phyloP scores from a whole-genome alignment of 2,888 invertebrate genomes.

The Ectemnius continuus region DNA sequence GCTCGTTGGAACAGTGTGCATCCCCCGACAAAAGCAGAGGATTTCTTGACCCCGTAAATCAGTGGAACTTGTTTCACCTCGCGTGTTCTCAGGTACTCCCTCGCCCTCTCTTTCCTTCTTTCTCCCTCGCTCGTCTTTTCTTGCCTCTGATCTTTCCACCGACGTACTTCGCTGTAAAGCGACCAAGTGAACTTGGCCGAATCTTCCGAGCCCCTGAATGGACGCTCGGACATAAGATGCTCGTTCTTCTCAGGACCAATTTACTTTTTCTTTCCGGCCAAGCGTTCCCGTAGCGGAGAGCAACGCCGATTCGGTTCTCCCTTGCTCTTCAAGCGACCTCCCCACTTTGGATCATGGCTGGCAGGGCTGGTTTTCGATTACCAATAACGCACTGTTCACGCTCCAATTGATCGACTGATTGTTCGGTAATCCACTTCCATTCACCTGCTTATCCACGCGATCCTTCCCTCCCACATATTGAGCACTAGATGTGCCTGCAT shows the following conservation, averaged over 20 bases:
- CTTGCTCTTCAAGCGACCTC: too few relatives aligned
- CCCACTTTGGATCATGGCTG: too few relatives aligned
- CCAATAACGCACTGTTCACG: conserved; percentile 47
- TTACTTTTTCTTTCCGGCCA: not conserved
- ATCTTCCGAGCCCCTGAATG: too few relatives aligned
- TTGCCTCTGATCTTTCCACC: too few relatives aligned
- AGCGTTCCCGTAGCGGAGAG: not conserved
- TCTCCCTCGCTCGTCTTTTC: not conserved
- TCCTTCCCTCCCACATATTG: conserved; percentile 8
- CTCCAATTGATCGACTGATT: conserved; percentile 44
- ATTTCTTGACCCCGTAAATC: conserved; percentile 55
- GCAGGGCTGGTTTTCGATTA: conserved; percentile 40
- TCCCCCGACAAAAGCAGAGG: conserved; percentile 28
- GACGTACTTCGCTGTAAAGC: too few relatives aligned
- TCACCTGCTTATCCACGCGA: conserved; percentile 38
- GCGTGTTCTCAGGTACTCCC: not conserved
- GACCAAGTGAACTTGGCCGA: too few relatives aligned
- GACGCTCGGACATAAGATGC: too few relatives aligned
- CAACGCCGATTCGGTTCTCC: too few relatives aligned
- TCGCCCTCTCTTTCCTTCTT: not conserved
- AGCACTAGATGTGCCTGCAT: not conserved
- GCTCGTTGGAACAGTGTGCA: conserved; percentile 14
- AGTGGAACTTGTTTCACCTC: conserved; percentile 48
- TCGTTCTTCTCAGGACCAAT: not conserved
- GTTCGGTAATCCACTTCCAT: conserved; percentile 48